phyloP scores from a whole-genome alignment of 2,113 vertebrate species.

The Dromaius novaehollandiae region DNA sequence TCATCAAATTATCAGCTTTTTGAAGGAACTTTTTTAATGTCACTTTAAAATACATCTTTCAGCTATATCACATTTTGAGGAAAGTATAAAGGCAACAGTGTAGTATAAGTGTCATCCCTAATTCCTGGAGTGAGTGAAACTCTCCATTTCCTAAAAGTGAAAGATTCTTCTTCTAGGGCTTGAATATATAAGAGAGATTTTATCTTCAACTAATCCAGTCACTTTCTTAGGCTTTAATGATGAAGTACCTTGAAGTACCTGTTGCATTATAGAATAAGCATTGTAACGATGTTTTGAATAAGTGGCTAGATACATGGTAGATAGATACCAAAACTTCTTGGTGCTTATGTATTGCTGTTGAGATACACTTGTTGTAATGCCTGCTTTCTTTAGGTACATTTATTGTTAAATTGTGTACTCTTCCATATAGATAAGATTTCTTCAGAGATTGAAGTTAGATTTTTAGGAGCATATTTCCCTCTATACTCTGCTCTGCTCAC shows the following conservation, averaged over 20 bases:
- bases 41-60: not conserved
- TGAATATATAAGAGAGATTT: not conserved
- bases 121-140: accelerated
- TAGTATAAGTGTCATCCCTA: not conserved
- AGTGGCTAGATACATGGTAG: not conserved
- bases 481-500: not conserved
- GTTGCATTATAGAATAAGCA: not conserved
- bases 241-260: not conserved
- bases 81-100: not conserved
- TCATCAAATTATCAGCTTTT: not conserved
- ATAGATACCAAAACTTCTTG: not conserved
- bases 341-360: not conserved
- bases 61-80: not conserved
- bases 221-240: not conserved
- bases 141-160: not conserved
- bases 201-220: not conserved
- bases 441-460: not conserved
- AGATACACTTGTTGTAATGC: not conserved
- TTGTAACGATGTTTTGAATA: not conserved
- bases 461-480: not conserved
- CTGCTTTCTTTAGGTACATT: not conserved
- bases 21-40: not conserved
- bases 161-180: not conserved
- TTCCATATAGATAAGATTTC: not conserved
- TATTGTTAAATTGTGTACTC: not conserved